phyloP scores from a whole-genome alignment of 2,888 invertebrate species.

The Andrena bucephala region DNA sequence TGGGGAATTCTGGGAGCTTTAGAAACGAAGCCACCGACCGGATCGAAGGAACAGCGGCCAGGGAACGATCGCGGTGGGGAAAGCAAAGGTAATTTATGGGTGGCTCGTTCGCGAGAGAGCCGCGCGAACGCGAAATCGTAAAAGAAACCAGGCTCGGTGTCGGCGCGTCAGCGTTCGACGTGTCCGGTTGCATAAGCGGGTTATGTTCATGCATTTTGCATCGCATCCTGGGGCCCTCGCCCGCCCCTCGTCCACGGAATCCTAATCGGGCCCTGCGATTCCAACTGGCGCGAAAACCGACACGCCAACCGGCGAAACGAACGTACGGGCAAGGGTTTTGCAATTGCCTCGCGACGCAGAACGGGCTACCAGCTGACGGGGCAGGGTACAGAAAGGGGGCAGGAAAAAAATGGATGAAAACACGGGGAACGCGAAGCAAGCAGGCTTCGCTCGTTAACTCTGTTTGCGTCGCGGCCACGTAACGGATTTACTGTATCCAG shows the following conservation, averaged over 20 bases:
- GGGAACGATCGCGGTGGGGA: slow-evolving; percentile 3
- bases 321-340: slow-evolving; percentile 7
- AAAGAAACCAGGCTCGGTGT: slow-evolving; percentile 25
- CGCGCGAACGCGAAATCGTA: slow-evolving; percentile 35
- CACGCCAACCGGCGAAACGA: background rate
- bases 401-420: background rate
- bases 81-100: slow-evolving; percentile 31
- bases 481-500: slow-evolving; percentile 51
- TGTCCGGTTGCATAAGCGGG: slow-evolving; percentile 37
- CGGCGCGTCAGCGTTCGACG: slow-evolving; percentile 24
- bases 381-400: background rate
- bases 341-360: slow-evolving; percentile 15
- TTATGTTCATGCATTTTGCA: slow-evolving; percentile 47
- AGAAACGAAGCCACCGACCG: background rate
- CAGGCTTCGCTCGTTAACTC: slow-evolving; percentile 45
- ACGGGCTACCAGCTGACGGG: background rate
- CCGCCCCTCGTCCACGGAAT: slow-evolving; percentile 24
- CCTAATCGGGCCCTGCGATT: slow-evolving; percentile 21
- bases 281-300: background rate
- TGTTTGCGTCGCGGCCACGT: slow-evolving; percentile 37
- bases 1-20: background rate
- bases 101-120: slow-evolving; percentile 24
- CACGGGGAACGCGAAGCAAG: background rate
- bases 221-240: slow-evolving; percentile 23
- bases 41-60: background rate